Conservation (phyloP, 2,797 vertebrate genomes). For the Falco biarmicus region DNA sequence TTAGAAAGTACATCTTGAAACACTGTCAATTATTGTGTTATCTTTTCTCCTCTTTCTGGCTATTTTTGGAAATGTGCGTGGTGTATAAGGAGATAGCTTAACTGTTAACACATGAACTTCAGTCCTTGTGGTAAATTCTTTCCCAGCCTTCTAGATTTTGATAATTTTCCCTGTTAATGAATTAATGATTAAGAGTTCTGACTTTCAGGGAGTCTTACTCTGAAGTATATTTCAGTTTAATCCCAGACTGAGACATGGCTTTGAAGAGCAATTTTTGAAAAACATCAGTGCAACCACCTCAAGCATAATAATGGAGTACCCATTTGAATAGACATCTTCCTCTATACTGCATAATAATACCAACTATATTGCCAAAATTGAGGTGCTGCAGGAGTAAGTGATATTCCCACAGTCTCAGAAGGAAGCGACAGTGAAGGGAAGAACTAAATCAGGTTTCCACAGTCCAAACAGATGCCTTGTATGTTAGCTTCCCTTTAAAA, state of each 20-base stretch:
- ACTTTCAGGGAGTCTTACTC: neutral
- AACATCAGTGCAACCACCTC: neutral
- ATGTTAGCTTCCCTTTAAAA: neutral
- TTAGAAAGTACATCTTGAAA: slow-evolving; percentile 40
- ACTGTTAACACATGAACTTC: neutral
- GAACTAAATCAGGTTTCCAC: neutral
- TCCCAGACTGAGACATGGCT: neutral
- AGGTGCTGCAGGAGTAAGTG: neutral
- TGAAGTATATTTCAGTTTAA: neutral
- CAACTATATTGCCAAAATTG: neutral
- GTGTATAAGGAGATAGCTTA: neutral
- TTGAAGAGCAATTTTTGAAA: neutral
- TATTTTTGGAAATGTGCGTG: slow-evolving; percentile 14
- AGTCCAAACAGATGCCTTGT: neutral
- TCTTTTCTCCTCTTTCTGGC: slow-evolving; percentile 21
- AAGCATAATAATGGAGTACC: neutral
- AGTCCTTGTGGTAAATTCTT: neutral
- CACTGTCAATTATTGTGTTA: neutral
- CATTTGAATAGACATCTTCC: neutral
- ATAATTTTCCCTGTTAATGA: neutral
- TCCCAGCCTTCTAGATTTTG: neutral
- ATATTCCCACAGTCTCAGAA: neutral
- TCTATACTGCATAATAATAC: neutral
- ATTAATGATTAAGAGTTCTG: neutral
- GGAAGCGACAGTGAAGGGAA: neutral